Evolutionary conservation across 2,113 vertebrate species (phyloP).

Genomic region (Stegostoma tigrinum): DNA sequence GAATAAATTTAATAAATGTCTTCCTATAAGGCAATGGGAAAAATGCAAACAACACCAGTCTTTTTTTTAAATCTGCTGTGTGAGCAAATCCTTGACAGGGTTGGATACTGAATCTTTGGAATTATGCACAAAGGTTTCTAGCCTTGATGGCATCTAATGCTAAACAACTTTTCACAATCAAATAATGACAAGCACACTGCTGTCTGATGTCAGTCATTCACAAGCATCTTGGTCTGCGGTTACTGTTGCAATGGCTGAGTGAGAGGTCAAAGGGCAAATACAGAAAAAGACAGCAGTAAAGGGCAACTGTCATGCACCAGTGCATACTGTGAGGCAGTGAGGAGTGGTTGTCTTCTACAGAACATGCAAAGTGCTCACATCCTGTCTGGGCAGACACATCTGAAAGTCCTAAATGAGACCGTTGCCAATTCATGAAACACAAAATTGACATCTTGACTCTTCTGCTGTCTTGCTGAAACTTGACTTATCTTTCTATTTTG

Average conservation of each 20-base stretch:
- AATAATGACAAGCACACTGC: conserved; percentile 79
- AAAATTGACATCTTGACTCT: conserved; percentile 85
- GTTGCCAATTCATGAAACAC: conserved; percentile 68
- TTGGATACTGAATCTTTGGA: conserved; percentile 73
- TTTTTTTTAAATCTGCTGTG: conserved; percentile 66
- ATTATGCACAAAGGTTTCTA: conserved; percentile 76
- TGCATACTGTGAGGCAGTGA: conserved; percentile 62
- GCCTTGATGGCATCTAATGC: conserved; percentile 63
- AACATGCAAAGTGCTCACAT: conserved; percentile 79
- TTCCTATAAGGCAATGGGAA: conserved; percentile 67
- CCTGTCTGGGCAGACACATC: conserved; percentile 68
- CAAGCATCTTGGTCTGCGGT: conserved; percentile 58
- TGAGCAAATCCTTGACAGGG: conserved; percentile 77
- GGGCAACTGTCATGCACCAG: conserved; percentile 95
- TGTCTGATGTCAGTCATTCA: conserved; percentile 77
- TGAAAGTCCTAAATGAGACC: conserved; percentile 75
- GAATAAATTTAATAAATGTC: conserved; percentile 68
- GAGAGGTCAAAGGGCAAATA: conserved; percentile 88
- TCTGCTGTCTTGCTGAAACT: conserved; percentile 68
- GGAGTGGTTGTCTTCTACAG: conserved; percentile 75
- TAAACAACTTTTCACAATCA: conserved; percentile 73
- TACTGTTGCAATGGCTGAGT: conserved; percentile 59
- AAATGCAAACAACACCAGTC: conserved; percentile 46
- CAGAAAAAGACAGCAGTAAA: conserved; percentile 81
- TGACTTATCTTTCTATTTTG: conserved; percentile 50